phyloP scores from a whole-genome alignment of 2,113 vertebrate species.

The Callocephalon fimbriatum region DNA sequence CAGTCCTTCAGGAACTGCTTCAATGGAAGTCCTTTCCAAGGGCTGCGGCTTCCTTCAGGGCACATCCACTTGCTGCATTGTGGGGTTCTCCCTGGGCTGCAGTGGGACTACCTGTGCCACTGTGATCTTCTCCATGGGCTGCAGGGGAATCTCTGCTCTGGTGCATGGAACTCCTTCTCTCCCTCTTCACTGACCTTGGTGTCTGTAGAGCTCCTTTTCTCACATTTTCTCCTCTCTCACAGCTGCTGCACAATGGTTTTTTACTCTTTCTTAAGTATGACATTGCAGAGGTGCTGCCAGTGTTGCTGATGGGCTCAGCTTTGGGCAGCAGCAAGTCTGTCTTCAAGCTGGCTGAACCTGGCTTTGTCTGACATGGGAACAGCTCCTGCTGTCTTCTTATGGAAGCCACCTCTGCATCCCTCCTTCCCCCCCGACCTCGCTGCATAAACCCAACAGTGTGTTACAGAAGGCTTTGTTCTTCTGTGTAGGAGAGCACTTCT shows the following conservation, averaged over 20 bases:
- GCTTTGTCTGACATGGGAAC: background rate
- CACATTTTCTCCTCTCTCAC: background rate
- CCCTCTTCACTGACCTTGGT: background rate
- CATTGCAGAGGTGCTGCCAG: accelerated
- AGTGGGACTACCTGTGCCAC: background rate
- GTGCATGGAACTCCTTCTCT: background rate
- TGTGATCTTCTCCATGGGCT: background rate
- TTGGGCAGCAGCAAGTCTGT: background rate
- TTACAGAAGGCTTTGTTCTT: background rate
- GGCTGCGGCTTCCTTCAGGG: background rate
- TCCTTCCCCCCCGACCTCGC: background rate
- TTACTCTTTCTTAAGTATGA: background rate
- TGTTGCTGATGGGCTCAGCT: background rate
- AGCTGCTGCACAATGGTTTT: background rate
- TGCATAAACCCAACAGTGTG: background rate
- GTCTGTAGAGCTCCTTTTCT: background rate
- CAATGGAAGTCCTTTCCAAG: background rate
- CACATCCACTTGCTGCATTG: background rate
- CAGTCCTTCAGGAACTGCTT: background rate
- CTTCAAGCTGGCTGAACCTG: background rate
- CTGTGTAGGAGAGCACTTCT: background rate
- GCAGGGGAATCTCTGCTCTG: background rate
- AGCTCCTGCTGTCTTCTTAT: background rate
- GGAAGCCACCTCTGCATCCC: background rate
- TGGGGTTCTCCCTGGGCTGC: background rate